Conservation (phyloP, 1,140 invertebrate genomes). For the Sycophaga agraensis region DNA sequence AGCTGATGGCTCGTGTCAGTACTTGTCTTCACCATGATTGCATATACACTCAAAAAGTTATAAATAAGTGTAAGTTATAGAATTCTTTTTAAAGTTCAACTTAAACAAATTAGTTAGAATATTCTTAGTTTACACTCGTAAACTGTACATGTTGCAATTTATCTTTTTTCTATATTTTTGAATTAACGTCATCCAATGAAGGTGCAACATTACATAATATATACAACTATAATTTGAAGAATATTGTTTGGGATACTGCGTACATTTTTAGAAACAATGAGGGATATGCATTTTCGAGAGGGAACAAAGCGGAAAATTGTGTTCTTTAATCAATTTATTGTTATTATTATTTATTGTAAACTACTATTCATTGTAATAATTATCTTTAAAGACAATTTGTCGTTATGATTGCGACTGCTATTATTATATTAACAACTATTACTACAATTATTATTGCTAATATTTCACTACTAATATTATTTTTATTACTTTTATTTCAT, state of each 20-base stretch:
- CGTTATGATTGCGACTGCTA: constrained; percentile 3
- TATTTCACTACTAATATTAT: too few relatives aligned
- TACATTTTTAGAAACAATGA: not conserved
- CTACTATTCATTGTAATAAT: constrained; percentile 12
- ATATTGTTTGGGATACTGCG: not conserved
- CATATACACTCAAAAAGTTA: not conserved
- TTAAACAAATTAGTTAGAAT: constrained; percentile 5
- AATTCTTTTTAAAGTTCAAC: constrained; percentile 1
- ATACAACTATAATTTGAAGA: not conserved
- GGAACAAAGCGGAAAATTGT: not conserved
- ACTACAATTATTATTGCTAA: too few relatives aligned
- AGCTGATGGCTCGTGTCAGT: not conserved
- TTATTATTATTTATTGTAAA: constrained; percentile 9
- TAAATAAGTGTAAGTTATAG: not conserved
- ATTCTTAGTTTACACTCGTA: not conserved
- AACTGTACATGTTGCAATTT: not conserved
- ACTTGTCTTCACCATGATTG: not conserved
- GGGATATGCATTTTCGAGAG: not conserved
- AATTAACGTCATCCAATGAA: not conserved
- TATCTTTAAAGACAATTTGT: not conserved
- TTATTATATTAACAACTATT: too few relatives aligned
- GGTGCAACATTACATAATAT: not conserved
- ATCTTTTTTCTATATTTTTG: not conserved
- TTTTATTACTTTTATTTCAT: too few relatives aligned
- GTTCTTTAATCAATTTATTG: not conserved